These are phyloP conservation scores for Hypanus sabinus DNA, from an alignment of 2,113 vertebrate species.

Conservation along the genomic window DNA sequence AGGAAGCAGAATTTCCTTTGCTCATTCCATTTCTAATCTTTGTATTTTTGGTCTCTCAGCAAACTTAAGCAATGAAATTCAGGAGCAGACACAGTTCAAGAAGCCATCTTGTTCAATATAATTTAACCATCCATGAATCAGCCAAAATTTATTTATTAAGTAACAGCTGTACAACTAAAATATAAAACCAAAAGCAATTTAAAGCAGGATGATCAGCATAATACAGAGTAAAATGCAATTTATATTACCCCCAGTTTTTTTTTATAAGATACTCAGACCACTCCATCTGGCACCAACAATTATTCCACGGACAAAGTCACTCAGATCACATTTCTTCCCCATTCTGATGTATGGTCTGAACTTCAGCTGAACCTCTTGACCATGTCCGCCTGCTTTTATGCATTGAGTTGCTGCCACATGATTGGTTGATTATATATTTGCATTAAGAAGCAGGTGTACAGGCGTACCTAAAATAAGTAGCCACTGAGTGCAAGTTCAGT, in stretches of 20 bases:
- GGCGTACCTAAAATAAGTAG: too few species aligned
- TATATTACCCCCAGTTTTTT: too few species aligned
- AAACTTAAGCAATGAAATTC: background rate
- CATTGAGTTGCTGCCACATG: too few species aligned
- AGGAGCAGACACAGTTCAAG: background rate
- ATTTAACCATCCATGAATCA: background rate
- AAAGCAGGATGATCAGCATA: background rate
- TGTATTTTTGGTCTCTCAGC: background rate
- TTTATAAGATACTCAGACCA: too few species aligned
- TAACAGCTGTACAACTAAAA: background rate
- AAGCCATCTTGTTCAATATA: slow-evolving; percentile 13
- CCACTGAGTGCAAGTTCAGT: background rate
- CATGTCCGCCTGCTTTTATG: too few species aligned
- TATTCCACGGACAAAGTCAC: too few species aligned
- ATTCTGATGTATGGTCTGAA: too few species aligned
- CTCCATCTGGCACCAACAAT: too few species aligned
- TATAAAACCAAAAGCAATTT: background rate
- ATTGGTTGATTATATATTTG: too few species aligned
- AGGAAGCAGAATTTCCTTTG: background rate
- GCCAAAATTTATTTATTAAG: background rate
- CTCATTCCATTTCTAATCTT: background rate
- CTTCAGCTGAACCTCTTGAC: too few species aligned
- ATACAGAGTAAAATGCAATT: background rate
- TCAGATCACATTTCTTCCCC: too few species aligned
- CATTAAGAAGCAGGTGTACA: too few species aligned